phyloP scores from a whole-genome alignment of 2,797 vertebrate species.

The Lycodopsis pacificus region DNA sequence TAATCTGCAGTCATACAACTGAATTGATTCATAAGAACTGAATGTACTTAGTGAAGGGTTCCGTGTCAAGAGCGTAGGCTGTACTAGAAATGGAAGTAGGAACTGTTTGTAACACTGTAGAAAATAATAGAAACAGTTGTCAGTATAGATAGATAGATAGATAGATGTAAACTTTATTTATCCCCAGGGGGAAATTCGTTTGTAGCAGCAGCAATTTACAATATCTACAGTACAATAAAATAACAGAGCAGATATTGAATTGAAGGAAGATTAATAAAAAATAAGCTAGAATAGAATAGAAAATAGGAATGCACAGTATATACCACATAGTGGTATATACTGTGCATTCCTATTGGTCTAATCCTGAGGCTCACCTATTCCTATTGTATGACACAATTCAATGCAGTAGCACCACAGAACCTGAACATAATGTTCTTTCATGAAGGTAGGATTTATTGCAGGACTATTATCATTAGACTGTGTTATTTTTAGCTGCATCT shows the following conservation, averaged over 20 bases:
- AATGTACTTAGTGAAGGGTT: background rate
- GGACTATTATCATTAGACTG: background rate
- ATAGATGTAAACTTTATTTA: too few species aligned
- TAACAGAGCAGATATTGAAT: too few species aligned
- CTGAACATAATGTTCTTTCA: background rate
- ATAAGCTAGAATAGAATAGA: too few species aligned
- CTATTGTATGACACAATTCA: background rate
- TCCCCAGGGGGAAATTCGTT: too few species aligned
- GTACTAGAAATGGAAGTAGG: background rate
- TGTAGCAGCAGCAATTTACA: too few species aligned
- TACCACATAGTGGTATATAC: too few species aligned
- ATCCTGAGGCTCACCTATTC: too few species aligned
- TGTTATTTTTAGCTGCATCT: background rate
- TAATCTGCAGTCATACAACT: constrained; percentile 15
- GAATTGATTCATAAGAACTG: constrained; percentile 15
- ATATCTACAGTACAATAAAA: too few species aligned
- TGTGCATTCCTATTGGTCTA: too few species aligned
- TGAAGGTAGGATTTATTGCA: background rate
- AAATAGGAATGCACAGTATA: too few species aligned
- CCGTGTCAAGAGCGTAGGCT: background rate
- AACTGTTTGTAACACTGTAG: background rate
- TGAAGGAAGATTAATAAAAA: too few species aligned
- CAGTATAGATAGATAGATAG: too few species aligned
- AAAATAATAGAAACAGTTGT: background rate
- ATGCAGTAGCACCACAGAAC: background rate